These are phyloP conservation scores for Isoperla grammatica DNA, from an alignment of 2,888 invertebrate genomes.

Conservation along the genomic window DNA sequence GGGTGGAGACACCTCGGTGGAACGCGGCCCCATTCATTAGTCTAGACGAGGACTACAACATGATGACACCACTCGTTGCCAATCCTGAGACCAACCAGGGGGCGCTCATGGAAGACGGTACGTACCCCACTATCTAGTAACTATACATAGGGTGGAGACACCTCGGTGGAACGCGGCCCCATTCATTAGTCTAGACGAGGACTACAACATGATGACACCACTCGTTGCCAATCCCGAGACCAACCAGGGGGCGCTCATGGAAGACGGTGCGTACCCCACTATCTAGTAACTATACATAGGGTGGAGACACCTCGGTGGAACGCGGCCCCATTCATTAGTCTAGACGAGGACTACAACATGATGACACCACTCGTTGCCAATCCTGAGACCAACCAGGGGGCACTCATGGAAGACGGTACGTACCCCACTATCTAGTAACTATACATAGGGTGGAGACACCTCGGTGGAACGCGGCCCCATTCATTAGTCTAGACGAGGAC, in stretches of 20 bases:
- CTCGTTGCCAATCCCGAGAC: too few relatives aligned
- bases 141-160: neutral
- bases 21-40: conserved; percentile 79
- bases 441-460: conserved; percentile 46
- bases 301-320: conserved; percentile 51
- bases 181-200: conserved; percentile 87
- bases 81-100: conserved; percentile 67
- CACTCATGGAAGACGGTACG: conserved; percentile 75
- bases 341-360: conserved; percentile 94
- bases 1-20: conserved; percentile 44
- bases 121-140: conserved; percentile 35
- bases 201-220: conserved; percentile 89
- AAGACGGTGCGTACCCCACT: conserved; percentile 64
- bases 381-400: conserved; percentile 64
- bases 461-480: conserved; percentile 81
- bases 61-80: conserved; percentile 78
- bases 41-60: conserved; percentile 91
- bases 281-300: neutral
- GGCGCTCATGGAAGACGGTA: conserved; percentile 75
- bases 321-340: conserved; percentile 73
- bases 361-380: conserved; percentile 74
- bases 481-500: conserved; percentile 88
- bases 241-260: conserved; percentile 69
- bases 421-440: conserved; percentile 21
- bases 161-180: conserved; percentile 65